Conservation (phyloP, 2,888 invertebrate genomes). For the Leptogaster cylindrica region DNA sequence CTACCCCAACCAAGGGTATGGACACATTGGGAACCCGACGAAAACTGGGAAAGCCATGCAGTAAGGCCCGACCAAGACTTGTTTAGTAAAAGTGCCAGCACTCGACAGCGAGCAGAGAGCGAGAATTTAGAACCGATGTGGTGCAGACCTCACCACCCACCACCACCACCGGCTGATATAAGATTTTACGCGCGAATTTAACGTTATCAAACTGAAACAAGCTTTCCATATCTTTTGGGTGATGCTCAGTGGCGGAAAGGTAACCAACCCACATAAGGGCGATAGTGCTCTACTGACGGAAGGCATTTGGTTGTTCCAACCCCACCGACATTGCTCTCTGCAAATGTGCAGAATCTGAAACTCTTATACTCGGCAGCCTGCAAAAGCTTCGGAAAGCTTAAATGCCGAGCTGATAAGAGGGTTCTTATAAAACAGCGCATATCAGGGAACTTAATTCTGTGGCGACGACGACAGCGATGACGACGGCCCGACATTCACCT, state of each 20-base stretch:
- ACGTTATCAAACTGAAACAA: conserved; percentile 4
- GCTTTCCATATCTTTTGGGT: background rate
- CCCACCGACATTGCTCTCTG: background rate
- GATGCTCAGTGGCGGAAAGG: background rate
- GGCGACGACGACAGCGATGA: background rate
- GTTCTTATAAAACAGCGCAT: conserved; percentile 1
- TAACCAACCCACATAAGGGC: background rate
- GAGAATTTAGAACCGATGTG: conserved; percentile 15
- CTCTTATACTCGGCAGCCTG: conserved; percentile 12
- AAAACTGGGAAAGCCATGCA: conserved; percentile 45
- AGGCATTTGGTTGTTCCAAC: background rate
- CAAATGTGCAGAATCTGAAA: background rate
- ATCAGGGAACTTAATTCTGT: conserved; percentile 1
- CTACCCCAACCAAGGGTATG: conserved; percentile 30
- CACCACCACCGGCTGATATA: conserved; percentile 10
- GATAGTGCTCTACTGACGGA: background rate
- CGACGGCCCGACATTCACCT: background rate
- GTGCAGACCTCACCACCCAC: conserved; percentile 16
- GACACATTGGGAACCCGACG: conserved; percentile 42
- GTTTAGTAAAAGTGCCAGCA: conserved; percentile 20
- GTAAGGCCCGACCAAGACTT: conserved; percentile 21
- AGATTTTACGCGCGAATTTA: conserved; percentile 34
- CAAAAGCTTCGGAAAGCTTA: conserved; percentile 29
- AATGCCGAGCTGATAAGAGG: background rate
- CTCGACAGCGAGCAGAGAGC: conserved; percentile 26